Conservation (phyloP, 2,888 invertebrate genomes). For the Harpalus rubripes region DNA sequence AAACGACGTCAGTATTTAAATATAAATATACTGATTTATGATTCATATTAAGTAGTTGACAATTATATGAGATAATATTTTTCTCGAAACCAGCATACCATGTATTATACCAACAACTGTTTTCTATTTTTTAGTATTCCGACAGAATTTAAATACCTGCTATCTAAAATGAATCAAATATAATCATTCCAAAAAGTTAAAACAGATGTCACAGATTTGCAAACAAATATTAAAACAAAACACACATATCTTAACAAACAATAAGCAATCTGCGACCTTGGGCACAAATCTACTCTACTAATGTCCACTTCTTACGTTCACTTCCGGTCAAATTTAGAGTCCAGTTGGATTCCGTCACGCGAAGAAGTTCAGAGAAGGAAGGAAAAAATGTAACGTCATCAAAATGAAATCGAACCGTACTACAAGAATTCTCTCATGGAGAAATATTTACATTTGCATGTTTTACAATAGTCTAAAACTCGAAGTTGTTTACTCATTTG, state of each 20-base stretch:
- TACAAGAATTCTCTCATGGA: background rate
- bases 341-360: background rate
- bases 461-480: too few relatives aligned
- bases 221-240: background rate
- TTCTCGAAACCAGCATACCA: background rate
- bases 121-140: background rate
- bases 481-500: background rate
- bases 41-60: background rate
- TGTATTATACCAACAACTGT: background rate
- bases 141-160: background rate
- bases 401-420: background rate
- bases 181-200: background rate
- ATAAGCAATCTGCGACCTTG: background rate
- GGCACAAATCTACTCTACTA: background rate
- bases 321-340: background rate
- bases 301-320: slow-evolving; percentile 5
- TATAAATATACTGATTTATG: background rate
- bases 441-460: too few relatives aligned
- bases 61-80: background rate
- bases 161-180: background rate
- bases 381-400: background rate
- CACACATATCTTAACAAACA: background rate
- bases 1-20: background rate
- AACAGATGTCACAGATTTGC: background rate
- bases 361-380: background rate